Base-by-base conservation (phyloP, 2,888 invertebrate species). In the Teinopalpus imperialis region DNA sequence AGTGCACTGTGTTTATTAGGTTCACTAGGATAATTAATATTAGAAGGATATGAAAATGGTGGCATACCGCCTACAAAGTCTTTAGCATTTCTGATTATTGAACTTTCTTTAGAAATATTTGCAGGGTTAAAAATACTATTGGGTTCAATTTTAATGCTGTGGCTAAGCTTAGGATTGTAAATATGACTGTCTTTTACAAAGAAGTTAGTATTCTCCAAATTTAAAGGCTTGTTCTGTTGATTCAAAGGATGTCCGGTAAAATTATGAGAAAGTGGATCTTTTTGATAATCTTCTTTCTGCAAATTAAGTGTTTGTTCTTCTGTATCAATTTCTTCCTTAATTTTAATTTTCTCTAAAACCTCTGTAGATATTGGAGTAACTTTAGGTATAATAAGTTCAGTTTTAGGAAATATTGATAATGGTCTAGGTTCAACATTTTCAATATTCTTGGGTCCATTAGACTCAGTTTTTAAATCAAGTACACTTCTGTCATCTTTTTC, bases 321-420 rank as follows among this genome's bases (percentile, higher is more conserved):
- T 36, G 71, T 62, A 57, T 89, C 89, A 49, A 89, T 71, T 72
- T 90, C 89, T 56, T 89, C 89, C 54, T 90, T 89, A 29, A 89
- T 89, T 66, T 88, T 89, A 37, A 89, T 79, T 59, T 87, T 89
- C 36, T 89, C 89, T 49, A 88, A 74, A 30, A 70, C 51, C 48
- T 90, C 89, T 53, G 87, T 82, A 42, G 83, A 85, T 82, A 90
- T 89, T 8, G 90, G 87, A 26, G 88, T 86, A 40, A 91, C 88
- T 74, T 91, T 91, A 18, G 92, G 92, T 63, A 91, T 91, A 52
- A 91, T 91, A 49, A 91, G 81, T 73, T 92, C 92, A 26, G 91
- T 90, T 83, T 92, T 92, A 49, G 90, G 80, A 66, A 78, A 88
- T 55, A 81, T 66, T 48, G 69, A 48, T 21, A 71, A 64, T 16